Conservation (phyloP, 2,888 invertebrate genomes). For the Subacronicta megacephala region DNA sequence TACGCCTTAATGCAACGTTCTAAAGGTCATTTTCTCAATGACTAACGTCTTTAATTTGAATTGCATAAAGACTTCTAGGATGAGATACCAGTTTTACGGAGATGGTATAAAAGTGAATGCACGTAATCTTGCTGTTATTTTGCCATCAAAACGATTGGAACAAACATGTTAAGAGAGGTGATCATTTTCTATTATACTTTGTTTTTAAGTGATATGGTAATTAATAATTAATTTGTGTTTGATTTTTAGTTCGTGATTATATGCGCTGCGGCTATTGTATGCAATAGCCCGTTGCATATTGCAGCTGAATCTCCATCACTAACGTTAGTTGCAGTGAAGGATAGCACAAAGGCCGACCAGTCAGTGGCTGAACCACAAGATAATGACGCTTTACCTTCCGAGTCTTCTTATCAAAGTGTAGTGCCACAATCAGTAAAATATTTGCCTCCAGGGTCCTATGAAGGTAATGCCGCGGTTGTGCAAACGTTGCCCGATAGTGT, state of each 20-base stretch:
- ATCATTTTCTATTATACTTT: slow-evolving; percentile 24
- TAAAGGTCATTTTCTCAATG: slow-evolving; percentile 62
- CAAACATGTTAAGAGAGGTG: slow-evolving; percentile 82
- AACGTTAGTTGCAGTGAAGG: not conserved
- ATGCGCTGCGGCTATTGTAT: slow-evolving; percentile 20
- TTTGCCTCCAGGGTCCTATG: slow-evolving; percentile 1
- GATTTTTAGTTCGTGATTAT: slow-evolving; percentile 34
- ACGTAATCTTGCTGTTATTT: slow-evolving; percentile 73
- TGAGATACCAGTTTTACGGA: slow-evolving; percentile 76
- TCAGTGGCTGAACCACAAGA: slow-evolving; percentile 11
- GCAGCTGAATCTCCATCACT: not conserved
- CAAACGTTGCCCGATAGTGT: slow-evolving; percentile 8
- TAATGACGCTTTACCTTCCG: slow-evolving; percentile 18
- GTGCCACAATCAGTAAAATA: slow-evolving; percentile 5
- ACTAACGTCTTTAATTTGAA: slow-evolving; percentile 54
- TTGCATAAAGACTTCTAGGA: slow-evolving; percentile 69
- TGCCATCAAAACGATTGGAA: slow-evolving; percentile 65
- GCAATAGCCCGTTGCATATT: slow-evolving; percentile 7
- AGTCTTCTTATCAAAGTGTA: slow-evolving; percentile 9
- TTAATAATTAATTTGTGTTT: slow-evolving; percentile 5
- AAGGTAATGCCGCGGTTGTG: slow-evolving; percentile 25
- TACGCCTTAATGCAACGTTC: slow-evolving; percentile 51
- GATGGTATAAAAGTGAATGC: slow-evolving; percentile 82
- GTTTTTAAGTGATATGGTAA: not conserved
- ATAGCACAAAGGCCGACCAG: not conserved